phyloP scores from a whole-genome alignment of 2,113 vertebrate species.

The Nicator chloris region DNA sequence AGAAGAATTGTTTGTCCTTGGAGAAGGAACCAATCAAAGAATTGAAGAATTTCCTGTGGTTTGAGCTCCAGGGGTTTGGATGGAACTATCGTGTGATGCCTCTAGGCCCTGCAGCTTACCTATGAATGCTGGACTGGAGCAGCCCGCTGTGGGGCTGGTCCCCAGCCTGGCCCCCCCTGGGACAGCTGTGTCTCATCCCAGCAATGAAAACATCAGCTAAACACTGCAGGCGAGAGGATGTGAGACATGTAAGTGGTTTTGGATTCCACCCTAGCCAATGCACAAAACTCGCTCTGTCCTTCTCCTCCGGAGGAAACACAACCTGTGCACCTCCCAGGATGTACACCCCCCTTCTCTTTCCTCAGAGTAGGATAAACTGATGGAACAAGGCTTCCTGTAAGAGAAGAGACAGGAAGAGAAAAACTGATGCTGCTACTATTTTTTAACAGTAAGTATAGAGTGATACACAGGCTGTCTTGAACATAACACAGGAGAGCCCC shows the following conservation, averaged over 20 bases:
- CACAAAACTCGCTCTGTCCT: neutral
- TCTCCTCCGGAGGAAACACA: neutral
- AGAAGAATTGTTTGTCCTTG: neutral
- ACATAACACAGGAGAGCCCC: neutral
- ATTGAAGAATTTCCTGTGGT: neutral
- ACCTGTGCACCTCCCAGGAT: neutral
- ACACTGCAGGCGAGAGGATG: neutral
- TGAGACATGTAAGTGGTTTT: neutral
- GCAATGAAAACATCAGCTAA: neutral
- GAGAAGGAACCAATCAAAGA: neutral
- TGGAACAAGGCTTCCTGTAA: neutral
- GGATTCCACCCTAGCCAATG: neutral
- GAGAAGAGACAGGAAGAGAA: neutral
- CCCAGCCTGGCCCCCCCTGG: neutral
- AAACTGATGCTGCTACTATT: neutral
- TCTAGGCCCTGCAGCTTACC: neutral
- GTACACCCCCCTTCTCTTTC: neutral
- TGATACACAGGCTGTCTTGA: neutral
- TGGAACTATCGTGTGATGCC: fast-evolving
- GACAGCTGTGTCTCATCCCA: neutral
- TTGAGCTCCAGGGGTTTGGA: neutral
- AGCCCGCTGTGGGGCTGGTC: neutral
- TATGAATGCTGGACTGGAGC: neutral
- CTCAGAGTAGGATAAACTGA: neutral
- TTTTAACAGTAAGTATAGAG: neutral